Conservation (phyloP, 2,113 vertebrate genomes). For the Calyptomena viridis region DNA sequence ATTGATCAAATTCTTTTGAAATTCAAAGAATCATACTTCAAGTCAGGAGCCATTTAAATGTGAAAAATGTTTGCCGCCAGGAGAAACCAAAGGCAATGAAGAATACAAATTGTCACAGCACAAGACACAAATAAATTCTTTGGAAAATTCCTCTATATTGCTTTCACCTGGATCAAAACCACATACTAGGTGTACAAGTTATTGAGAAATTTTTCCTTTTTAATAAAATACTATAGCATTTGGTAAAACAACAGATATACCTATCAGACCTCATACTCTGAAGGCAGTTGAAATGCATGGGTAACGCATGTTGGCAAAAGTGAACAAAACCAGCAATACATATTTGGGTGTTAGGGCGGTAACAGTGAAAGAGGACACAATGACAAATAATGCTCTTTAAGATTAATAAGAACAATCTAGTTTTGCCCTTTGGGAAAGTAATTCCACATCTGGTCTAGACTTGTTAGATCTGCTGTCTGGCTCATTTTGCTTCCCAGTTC, state of each 20-base stretch:
- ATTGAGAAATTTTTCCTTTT: background rate
- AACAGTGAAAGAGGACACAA: background rate
- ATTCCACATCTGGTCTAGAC: background rate
- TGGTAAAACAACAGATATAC: background rate
- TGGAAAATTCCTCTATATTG: background rate
- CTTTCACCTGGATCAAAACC: background rate
- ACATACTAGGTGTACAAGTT: background rate
- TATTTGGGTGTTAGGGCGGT: background rate
- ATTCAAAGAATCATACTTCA: background rate
- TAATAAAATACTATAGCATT: background rate
- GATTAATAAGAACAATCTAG: background rate
- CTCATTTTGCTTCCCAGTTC: background rate
- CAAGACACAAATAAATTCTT: background rate
- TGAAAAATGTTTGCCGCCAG: background rate
- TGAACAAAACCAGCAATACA: background rate
- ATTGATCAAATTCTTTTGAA: background rate
- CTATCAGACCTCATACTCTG: background rate
- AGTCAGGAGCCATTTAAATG: background rate
- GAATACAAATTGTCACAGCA: background rate
- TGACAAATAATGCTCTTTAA: background rate
- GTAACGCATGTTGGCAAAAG: background rate
- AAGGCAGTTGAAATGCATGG: background rate
- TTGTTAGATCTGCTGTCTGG: background rate
- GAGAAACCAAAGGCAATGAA: background rate
- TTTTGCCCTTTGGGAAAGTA: background rate